phyloP scores from a whole-genome alignment of 2,113 vertebrate species.

The Fulica atra region DNA sequence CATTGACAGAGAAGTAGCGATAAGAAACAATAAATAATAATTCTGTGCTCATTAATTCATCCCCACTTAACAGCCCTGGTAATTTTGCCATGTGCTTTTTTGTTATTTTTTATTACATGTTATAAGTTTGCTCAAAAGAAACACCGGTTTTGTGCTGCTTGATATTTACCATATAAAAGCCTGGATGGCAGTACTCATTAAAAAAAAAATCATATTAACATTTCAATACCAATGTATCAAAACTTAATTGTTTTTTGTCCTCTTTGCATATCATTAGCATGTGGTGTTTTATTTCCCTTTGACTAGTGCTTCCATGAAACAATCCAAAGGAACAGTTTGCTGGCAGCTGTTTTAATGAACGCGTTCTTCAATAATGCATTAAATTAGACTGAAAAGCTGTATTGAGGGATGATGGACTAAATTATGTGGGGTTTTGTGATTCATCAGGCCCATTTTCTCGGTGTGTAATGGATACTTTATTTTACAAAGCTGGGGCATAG shows the following conservation, averaged over 20 bases:
- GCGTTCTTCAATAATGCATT: slow-evolving; percentile 51
- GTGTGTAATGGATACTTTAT: slow-evolving; percentile 34
- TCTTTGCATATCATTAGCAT: slow-evolving; percentile 59
- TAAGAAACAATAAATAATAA: slow-evolving; percentile 72
- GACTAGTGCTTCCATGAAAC: slow-evolving; percentile 48
- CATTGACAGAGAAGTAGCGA: neutral
- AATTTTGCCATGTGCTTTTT: slow-evolving; percentile 66
- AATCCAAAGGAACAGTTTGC: slow-evolving; percentile 57
- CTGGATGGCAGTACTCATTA: slow-evolving; percentile 24
- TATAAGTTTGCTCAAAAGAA: slow-evolving; percentile 72
- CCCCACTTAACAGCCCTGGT: slow-evolving; percentile 55
- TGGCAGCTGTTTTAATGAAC: slow-evolving; percentile 68
- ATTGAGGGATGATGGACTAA: slow-evolving; percentile 44
- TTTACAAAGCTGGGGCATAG: slow-evolving; percentile 20
- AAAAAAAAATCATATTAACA: slow-evolving; percentile 72
- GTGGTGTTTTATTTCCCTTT: slow-evolving; percentile 41
- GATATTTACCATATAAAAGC: slow-evolving; percentile 61
- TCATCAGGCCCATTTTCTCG: slow-evolving; percentile 57
- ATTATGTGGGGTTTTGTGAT: slow-evolving; percentile 46
- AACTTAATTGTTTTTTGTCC: slow-evolving; percentile 71
- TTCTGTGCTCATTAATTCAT: slow-evolving; percentile 72
- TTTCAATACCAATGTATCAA: slow-evolving; percentile 72
- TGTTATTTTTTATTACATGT: slow-evolving; percentile 68
- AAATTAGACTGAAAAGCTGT: slow-evolving; percentile 48
- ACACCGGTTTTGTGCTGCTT: slow-evolving; percentile 58